Conservation (phyloP, 2,888 invertebrate species). For the Rhimphoctona megacephalus region DNA sequence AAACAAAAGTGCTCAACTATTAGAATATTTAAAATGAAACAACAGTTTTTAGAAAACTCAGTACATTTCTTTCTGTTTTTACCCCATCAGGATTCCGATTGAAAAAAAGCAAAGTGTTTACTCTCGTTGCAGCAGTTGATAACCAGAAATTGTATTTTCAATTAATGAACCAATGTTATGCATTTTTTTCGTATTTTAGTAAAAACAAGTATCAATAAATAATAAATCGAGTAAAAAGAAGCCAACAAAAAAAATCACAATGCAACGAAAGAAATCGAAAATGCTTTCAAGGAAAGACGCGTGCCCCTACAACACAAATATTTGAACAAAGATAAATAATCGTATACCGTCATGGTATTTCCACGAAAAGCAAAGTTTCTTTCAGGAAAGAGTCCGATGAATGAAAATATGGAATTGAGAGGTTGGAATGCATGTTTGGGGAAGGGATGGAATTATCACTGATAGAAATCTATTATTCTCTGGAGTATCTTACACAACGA, state of each 20-base stretch:
- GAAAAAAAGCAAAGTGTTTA: background rate
- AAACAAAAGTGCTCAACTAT: background rate
- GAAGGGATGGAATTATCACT: background rate
- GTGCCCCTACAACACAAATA: background rate
- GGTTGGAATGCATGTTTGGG: conserved; percentile 2
- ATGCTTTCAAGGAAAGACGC: background rate
- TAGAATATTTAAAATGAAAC: background rate
- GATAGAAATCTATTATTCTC: conserved; percentile 11
- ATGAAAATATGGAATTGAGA: background rate
- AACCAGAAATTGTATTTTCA: no score
- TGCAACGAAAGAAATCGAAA: background rate
- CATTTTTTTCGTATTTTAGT: no score
- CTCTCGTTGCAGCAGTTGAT: background rate
- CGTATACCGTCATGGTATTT: background rate
- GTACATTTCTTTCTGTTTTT: background rate
- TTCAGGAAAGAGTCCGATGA: background rate
- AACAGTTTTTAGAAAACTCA: background rate
- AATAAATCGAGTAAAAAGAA: background rate
- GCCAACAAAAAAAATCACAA: background rate
- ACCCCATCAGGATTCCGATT: background rate
- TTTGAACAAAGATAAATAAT: conserved; percentile 11
- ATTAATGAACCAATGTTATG: no score
- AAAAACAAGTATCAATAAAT: background rate
- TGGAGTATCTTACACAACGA: conserved; percentile 15
- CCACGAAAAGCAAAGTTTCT: background rate